These are phyloP conservation scores for Augochlora pura DNA, from an alignment of 1,140 invertebrate species.

Conservation along the genomic window DNA sequence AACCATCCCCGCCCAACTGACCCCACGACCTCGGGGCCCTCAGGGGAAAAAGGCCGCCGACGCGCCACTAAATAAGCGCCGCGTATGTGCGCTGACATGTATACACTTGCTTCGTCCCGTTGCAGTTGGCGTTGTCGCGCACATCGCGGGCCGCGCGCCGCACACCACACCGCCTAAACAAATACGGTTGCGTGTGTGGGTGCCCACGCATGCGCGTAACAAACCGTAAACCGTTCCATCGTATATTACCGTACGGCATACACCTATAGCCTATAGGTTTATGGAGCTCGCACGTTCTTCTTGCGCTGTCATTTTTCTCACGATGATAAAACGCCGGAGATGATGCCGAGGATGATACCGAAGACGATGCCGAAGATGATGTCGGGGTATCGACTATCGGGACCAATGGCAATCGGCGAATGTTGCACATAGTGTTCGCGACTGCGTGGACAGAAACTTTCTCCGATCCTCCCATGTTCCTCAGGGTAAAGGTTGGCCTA, in stretches of 20 bases:
- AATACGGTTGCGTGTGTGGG: background rate
- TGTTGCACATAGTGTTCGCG: background rate
- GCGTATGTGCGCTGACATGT: slow-evolving; percentile 5
- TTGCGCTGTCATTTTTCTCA: slow-evolving; percentile 12
- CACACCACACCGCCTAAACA: background rate
- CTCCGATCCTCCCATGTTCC: no score
- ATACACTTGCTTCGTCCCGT: background rate
- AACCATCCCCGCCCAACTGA: slow-evolving; percentile 60
- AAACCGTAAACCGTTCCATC: slow-evolving; percentile 52
- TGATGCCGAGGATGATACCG: background rate
- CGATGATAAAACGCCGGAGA: slow-evolving; percentile 28
- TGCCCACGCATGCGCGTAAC: background rate
- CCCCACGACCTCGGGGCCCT: slow-evolving; percentile 51
- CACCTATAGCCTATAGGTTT: slow-evolving; percentile 25
- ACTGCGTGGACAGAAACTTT: background rate
- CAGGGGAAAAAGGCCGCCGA: slow-evolving; percentile 61
- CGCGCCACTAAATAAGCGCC: slow-evolving; percentile 65
- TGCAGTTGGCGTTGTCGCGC: background rate
- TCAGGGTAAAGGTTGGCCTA: no score
- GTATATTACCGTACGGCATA: slow-evolving; percentile 39
- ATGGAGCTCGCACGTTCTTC: slow-evolving; percentile 18
- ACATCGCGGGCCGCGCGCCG: no score
- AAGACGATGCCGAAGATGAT: background rate
- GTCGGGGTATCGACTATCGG: no score
- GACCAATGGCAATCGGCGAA: slow-evolving; percentile 17